These are phyloP conservation scores for Philhelius pedissequus DNA, from an alignment of 2,888 invertebrate genomes.

Conservation along the genomic window DNA sequence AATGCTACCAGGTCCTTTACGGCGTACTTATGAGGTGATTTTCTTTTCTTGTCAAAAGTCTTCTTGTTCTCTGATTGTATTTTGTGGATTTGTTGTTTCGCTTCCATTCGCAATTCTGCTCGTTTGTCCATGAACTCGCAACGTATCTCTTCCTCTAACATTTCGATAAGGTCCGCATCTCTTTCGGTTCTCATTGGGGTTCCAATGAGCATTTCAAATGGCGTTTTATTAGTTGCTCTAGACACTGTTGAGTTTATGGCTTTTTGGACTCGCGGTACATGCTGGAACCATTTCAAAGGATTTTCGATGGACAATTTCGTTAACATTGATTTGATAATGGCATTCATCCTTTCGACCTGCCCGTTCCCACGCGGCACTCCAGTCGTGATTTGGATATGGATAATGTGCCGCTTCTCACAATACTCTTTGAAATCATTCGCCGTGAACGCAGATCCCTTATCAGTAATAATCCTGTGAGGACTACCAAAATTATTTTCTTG, in stretches of 20 bases:
- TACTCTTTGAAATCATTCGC: not conserved
- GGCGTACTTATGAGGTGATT: constrained; percentile 5
- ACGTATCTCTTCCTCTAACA: constrained; percentile 47
- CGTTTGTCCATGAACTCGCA: constrained; percentile 9
- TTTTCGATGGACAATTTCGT: not conserved
- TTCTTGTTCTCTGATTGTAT: constrained; percentile 45
- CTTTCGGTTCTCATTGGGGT: not conserved
- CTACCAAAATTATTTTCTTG: not conserved
- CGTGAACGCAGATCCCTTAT: not conserved
- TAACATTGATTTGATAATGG: not conserved
- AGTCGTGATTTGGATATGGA: not conserved
- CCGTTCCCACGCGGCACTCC: not conserved
- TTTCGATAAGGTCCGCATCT: not conserved
- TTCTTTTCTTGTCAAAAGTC: constrained; percentile 25
- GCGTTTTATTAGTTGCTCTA: too few relatives aligned
- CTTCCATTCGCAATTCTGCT: constrained; percentile 1
- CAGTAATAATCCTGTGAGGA: not conserved
- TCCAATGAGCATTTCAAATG: not conserved
- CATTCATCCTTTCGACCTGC: not conserved
- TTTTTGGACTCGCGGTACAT: not conserved
- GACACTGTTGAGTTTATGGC: not conserved
- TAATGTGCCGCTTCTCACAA: not conserved
- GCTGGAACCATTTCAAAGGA: not conserved
- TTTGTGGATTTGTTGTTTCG: constrained; percentile 14
- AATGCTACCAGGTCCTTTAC: not conserved